A percentile compares a stretch with the other conserved stretches of the same genome.
phyloP scores from a whole-genome alignment of 2,113 vertebrate genomes.

The Gadus macrocephalus region DNA sequence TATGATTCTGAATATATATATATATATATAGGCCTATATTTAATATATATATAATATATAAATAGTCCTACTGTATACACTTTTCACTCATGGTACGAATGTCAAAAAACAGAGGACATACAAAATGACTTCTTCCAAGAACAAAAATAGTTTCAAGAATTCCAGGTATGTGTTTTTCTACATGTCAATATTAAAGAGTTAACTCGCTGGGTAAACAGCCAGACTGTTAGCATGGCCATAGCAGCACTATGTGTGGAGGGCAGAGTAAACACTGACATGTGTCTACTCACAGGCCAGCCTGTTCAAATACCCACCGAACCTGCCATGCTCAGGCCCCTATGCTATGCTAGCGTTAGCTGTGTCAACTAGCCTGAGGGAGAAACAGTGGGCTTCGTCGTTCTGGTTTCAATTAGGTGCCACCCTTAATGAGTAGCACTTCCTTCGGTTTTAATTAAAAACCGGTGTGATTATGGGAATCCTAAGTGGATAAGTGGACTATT shows the following conservation, averaged over 20 bases:
- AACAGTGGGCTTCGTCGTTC: background rate
- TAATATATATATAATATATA: too few species aligned
- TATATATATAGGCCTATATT: too few species aligned
- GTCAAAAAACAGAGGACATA: too few species aligned
- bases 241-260: slow-evolving; percentile 2
- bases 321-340: slow-evolving; percentile 10
- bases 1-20: too few species aligned
- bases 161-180: background rate
- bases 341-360: slow-evolving; percentile 21
- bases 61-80: too few species aligned
- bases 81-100: too few species aligned
- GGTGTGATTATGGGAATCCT: too few species aligned
- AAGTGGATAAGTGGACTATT: too few species aligned
- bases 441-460: slow-evolving; percentile 1
- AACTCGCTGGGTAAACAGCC: slow-evolving; percentile 33
- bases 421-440: slow-evolving; percentile 13
- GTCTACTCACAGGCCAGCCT: slow-evolving; percentile 21
- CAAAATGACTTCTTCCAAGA: too few species aligned
- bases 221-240: background rate
- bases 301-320: slow-evolving; percentile 43
- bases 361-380: background rate
- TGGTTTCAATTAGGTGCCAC: slow-evolving; percentile 38
- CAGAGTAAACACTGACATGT: slow-evolving; percentile 29
- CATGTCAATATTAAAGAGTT: slow-evolving; percentile 7
- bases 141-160: background rate